These are phyloP conservation scores for Temnothorax unifasciatus DNA, from an alignment of 2,888 invertebrate genomes.

Conservation along the genomic window DNA sequence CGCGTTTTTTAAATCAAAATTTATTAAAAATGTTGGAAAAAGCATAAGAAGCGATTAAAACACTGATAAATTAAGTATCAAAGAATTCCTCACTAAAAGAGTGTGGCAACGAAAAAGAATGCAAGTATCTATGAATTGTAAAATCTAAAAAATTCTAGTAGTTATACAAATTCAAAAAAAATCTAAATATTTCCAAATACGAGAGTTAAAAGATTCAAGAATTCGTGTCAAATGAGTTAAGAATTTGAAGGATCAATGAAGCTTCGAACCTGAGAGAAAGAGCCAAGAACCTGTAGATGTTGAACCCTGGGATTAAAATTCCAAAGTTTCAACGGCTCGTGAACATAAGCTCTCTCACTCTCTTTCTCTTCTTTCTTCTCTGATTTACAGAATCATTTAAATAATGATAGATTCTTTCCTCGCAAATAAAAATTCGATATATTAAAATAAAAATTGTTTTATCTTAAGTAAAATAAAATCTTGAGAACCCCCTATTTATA, in stretches of 20 bases:
- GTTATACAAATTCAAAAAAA: not conserved
- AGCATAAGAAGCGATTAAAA: not conserved
- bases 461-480: slow-evolving; percentile 13
- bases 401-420: not conserved
- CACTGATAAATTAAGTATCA: not conserved
- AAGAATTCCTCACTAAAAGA: not conserved
- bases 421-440: not conserved
- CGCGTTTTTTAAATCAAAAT: not conserved
- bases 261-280: not conserved
- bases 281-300: not conserved
- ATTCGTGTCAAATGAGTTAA: slow-evolving; percentile 15
- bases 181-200: not conserved
- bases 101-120: not conserved
- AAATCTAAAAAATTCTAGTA: slow-evolving; percentile 27
- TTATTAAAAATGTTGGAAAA: not conserved
- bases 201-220: not conserved
- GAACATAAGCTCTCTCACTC: not conserved
- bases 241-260: slow-evolving; percentile 21
- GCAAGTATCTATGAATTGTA: not conserved
- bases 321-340: slow-evolving; percentile 12
- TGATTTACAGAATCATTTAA: slow-evolving; percentile 18
- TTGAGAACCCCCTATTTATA: not conserved
- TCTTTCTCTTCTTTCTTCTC: not conserved
- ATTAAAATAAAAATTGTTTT: not conserved
- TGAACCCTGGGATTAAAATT: slow-evolving; percentile 36